Evolutionary conservation across 2,888 invertebrate species (phyloP), one percentile per base, ranked within the genome.

Genomic region (Listrodromus nycthemerus): DNA sequence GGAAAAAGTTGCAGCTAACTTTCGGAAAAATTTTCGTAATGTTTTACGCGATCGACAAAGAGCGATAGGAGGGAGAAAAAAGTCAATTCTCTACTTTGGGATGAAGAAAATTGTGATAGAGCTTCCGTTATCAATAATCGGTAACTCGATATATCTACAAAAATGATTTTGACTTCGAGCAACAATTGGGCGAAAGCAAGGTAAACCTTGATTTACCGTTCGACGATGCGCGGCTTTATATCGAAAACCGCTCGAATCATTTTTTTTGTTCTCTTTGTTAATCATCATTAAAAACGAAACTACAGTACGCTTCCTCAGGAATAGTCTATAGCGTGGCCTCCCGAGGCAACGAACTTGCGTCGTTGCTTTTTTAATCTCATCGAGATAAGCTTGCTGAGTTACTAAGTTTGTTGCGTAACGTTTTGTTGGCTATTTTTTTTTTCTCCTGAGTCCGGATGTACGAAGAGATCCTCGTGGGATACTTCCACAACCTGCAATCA

Each of bases 331-430:
- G 48, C 76, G 61, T 33, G 55, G 81, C 65, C 75, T 61, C 67
- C 50, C 10, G 80, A 73, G 66, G 71, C 70, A 75, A 75, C 27
- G 37, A 58, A 71, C 30, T 79, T 65, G 76, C 66, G 52, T 71
- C 71, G 37, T 37, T 77, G n/a, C 24, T 69, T 33, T 69, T 33
- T 73, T 10, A 16, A 63, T 82, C 69, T 50, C 33, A 70, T 50
- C 78, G 69, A 80, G 58, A 78, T 58, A 80, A 82, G 77, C 67
- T 77, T 45, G 71, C 66, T 48, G 66, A 73, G 50, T 83, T 75
- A 75, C 74, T 78, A 77, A 65, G 30, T 55, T 77, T 81, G 80
- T 84, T 84, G 80, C 84, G 77, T 75, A 78, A 84, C 80, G 71
- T 80, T 80, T 21, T 69, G 52, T 80, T 77, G 73, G 76, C 83